Conservation (phyloP, 2,888 invertebrate genomes). For the Petrophora chlorosata region DNA sequence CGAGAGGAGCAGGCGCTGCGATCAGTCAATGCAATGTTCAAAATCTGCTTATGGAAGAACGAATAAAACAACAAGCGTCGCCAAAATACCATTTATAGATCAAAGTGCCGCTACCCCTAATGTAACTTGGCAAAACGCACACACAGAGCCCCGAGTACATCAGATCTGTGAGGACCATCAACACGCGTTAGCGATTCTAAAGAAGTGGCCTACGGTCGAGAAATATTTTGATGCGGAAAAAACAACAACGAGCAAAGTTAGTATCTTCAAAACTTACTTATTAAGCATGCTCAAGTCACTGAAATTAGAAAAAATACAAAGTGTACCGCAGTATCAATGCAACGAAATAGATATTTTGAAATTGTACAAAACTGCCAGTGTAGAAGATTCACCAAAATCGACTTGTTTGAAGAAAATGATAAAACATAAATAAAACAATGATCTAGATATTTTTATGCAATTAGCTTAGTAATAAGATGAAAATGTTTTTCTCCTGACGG, state of each 20-base stretch:
- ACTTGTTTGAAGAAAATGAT: too few species aligned
- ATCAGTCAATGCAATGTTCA: conserved; percentile 50
- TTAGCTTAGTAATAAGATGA: too few species aligned
- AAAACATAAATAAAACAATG: too few species aligned
- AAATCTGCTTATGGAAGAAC: conserved; percentile 26
- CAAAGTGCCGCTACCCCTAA: conserved; percentile 40
- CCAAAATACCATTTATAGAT: conserved; percentile 36
- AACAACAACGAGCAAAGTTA: conserved; percentile 25
- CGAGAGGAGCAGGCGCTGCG: conserved; percentile 35
- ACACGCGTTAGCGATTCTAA: conserved; percentile 45
- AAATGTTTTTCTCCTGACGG: too few species aligned
- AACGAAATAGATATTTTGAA: conserved; percentile 40
- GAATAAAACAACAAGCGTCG: conserved; percentile 50
- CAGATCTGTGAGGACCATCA: conserved; percentile 55
- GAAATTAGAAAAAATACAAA: conserved; percentile 59
- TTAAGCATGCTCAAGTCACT: conserved; percentile 43
- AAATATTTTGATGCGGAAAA: conserved; percentile 15
- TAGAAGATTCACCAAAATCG: too few species aligned
- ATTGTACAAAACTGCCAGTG: conserved; percentile 50
- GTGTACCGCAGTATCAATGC: conserved; percentile 44
- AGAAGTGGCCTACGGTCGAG: conserved; percentile 42
- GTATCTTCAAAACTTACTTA: conserved; percentile 41
- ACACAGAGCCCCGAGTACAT: conserved; percentile 40
- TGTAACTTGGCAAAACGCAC: conserved; percentile 41
- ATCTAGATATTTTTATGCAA: too few species aligned